Conservation (phyloP, 2,113 vertebrate genomes). For the Sinosuthora webbiana region DNA sequence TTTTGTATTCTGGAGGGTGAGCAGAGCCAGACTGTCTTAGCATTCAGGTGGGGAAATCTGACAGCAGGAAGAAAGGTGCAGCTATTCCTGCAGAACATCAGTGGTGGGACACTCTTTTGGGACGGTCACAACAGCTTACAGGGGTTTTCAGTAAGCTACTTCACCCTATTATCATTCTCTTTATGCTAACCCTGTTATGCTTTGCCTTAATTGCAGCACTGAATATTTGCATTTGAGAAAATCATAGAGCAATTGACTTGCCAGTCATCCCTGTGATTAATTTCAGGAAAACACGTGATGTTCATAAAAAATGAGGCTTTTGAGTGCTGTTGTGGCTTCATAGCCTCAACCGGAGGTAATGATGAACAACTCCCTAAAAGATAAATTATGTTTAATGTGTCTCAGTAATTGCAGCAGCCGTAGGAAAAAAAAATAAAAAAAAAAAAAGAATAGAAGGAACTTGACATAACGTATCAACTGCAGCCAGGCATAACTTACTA, state of each 20-base stretch:
- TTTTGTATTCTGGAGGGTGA: neutral
- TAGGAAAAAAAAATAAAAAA: neutral
- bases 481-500: neutral
- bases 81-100: rapidly evolving
- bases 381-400: neutral
- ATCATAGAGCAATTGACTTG: neutral
- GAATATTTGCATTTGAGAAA: neutral
- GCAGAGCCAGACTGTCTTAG: neutral
- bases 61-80: neutral
- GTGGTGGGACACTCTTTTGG: neutral
- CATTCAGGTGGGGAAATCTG: neutral
- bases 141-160: neutral
- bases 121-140: neutral
- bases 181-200: neutral
- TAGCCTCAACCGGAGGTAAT: neutral
- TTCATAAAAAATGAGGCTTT: neutral
- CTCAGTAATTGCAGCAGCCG: neutral
- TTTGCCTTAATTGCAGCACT: neutral
- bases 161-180: neutral
- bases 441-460: neutral
- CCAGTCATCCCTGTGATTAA: neutral
- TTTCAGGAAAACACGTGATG: neutral
- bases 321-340: neutral
- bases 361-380: neutral
- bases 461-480: neutral